Evolutionary conservation across 1,140 invertebrate species (phyloP), one percentile per base, ranked within the genome.

Genomic region (Drosophila azteca): DNA sequence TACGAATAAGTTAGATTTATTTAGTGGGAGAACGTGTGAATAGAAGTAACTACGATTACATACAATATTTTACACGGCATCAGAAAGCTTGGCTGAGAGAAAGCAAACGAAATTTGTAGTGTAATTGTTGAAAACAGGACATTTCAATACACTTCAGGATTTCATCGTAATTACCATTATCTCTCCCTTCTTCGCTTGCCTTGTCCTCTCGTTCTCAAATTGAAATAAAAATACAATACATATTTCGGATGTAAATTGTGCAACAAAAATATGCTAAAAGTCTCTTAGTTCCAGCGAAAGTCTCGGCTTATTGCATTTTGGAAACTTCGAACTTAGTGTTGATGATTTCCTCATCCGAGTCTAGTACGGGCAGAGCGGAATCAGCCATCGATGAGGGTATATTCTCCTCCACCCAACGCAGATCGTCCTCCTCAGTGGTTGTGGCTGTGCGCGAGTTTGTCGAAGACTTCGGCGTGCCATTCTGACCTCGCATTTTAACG

Each of bases 331-430:
- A 97, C 92, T 96, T 96, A 4, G 96, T 96, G 77, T 95, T 97
- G 90, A 97, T 95, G 24, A 97, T 94, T 92, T 98, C 96, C 91
- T 98, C 97, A 91, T 98, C 97, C 0, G 97, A 98, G 92, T 98
- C 96, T 15, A 98, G 92, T 22, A 97, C 94, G 1, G 96, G 96
- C 24, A 97, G 92, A 11, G 96, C 94, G 35, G 94, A 93, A 92
- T 96, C 95, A 65, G 93, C 94, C 61, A 96, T 92, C 54, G 95
- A 95, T 22, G 95, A 93, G 31, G 96, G 96, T 79, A 98, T 97
- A 91, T 98, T 97, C 85, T 98, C 97, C 91, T 98, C 97, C 1
- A 98, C 95, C 97, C 97, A 98, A 91, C 96, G 96, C 52, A 98
- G 92, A 92, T 97, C 96, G 67, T 97, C 96, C 77, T 97, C 97